Percentiles rank a stretch among this genome's conserved stretches.
phyloP scores from a whole-genome alignment of 1,140 invertebrate species.

The Cyclargus thomasi region DNA sequence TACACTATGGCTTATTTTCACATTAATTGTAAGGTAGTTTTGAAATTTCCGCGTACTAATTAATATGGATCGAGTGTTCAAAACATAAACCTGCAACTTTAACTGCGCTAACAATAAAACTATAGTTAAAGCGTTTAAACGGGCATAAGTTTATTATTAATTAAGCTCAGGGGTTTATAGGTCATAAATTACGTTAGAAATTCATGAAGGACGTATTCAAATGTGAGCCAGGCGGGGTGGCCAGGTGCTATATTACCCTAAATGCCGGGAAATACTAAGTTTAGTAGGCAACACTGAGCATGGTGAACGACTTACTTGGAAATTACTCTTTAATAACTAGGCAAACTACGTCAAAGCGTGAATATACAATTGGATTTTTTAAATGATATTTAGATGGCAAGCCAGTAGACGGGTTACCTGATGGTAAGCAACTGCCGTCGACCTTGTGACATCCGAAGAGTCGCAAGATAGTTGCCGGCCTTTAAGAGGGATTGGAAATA shows the following conservation, averaged over 20 bases:
- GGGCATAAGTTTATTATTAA: neutral
- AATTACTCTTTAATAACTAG: neutral
- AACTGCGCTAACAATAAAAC: neutral
- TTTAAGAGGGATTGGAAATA: too few species aligned
- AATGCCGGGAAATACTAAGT: slow-evolving; percentile 19
- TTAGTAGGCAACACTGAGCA: slow-evolving; percentile 10
- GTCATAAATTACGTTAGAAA: neutral
- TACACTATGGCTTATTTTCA: too few species aligned
- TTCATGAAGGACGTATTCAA: neutral
- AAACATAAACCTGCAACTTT: neutral
- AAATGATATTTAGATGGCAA: too few species aligned
- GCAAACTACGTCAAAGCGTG: too few species aligned
- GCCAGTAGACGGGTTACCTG: too few species aligned
- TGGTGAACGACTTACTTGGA: neutral
- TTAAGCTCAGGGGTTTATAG: neutral
- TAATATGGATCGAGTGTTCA: neutral
- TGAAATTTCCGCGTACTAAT: neutral
- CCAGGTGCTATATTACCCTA: neutral
- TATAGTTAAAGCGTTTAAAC: neutral
- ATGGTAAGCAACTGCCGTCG: too few species aligned
- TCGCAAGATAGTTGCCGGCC: too few species aligned
- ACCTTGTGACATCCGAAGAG: too few species aligned
- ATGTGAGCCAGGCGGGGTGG: neutral
- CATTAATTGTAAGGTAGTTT: too few species aligned
- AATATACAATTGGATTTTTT: too few species aligned